Conservation (phyloP, 2,797 vertebrate genomes). For the Pitangus sulphuratus region DNA sequence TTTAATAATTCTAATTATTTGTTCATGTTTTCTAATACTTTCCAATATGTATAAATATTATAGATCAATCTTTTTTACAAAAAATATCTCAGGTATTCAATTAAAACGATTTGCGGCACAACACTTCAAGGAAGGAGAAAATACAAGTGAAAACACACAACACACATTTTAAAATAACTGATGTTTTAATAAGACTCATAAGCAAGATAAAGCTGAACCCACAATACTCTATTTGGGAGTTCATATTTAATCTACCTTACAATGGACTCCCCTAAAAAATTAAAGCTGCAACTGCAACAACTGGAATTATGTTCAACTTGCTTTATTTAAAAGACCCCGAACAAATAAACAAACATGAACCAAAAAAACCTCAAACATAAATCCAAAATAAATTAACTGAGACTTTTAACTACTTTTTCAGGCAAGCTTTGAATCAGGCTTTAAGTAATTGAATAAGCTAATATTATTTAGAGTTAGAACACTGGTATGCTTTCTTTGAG, state of each 20-base stretch:
- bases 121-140: neutral
- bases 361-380: fast-evolving
- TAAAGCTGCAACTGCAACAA: neutral
- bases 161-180: neutral
- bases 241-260: neutral
- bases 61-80: neutral
- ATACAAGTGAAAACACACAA: neutral
- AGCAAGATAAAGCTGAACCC: neutral
- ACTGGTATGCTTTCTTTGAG: neutral
- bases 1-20: neutral
- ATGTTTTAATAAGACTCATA: neutral
- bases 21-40: neutral
- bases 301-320: neutral
- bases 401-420: neutral
- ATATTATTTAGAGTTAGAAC: neutral
- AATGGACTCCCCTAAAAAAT: neutral
- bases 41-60: neutral
- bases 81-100: neutral
- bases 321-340: neutral
- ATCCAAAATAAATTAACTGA: neutral
- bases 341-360: fast-evolving
- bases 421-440: neutral
- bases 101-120: neutral
- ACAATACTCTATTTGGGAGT: neutral
- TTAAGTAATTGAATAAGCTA: neutral